phyloP scores from a whole-genome alignment of 2,888 invertebrate species.

The Orgyia antiqua region DNA sequence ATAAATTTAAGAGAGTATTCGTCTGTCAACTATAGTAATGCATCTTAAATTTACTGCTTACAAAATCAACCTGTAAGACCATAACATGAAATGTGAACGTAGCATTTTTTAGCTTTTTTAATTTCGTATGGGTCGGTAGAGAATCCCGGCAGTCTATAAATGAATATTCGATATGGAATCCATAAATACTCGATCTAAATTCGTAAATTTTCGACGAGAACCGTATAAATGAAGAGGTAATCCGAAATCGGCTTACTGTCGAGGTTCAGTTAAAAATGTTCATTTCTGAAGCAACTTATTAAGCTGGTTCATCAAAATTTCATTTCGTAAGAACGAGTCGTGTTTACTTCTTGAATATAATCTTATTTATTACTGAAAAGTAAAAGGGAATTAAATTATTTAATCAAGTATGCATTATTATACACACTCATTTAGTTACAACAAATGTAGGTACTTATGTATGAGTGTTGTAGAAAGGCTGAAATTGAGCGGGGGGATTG shows the following conservation, averaged over 20 bases:
- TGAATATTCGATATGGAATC: slow-evolving; percentile 62
- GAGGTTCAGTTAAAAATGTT: slow-evolving; percentile 44
- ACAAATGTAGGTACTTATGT: slow-evolving; percentile 42
- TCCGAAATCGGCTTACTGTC: slow-evolving; percentile 53
- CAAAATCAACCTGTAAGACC: too few relatives aligned
- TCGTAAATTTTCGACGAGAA: slow-evolving; percentile 55
- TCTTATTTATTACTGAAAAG: too few relatives aligned
- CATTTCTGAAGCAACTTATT: slow-evolving; percentile 43
- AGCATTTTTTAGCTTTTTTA: too few relatives aligned
- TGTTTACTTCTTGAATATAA: too few relatives aligned
- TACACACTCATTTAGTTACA: slow-evolving; percentile 39
- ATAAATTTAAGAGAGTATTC: too few relatives aligned
- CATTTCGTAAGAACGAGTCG: slow-evolving; percentile 24
- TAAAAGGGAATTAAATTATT: too few relatives aligned
- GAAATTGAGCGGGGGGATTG: slow-evolving; percentile 69
- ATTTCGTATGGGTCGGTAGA: slow-evolving; percentile 37
- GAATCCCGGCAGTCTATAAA: slow-evolving; percentile 51
- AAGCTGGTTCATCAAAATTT: slow-evolving; percentile 21
- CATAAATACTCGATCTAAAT: slow-evolving; percentile 69
- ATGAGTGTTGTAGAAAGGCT: slow-evolving; percentile 59
- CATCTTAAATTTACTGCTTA: too few relatives aligned
- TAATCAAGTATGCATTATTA: too few relatives aligned
- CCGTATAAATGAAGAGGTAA: slow-evolving; percentile 57
- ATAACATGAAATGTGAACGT: too few relatives aligned
- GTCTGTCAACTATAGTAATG: too few relatives aligned